phyloP scores from a whole-genome alignment of 2,888 invertebrate species.

The Drosophila picticornis region DNA sequence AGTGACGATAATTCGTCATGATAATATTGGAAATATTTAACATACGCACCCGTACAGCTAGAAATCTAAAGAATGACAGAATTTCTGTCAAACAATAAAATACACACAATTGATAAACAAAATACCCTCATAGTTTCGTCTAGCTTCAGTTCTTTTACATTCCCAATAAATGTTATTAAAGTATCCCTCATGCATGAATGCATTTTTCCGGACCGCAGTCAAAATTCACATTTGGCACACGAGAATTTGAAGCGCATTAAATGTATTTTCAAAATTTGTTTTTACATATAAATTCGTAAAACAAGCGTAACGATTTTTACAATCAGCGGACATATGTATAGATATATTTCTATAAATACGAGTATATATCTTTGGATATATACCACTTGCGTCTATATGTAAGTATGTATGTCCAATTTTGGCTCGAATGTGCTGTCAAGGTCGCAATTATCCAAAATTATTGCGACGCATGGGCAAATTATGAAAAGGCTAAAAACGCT shows the following conservation, averaged over 20 bases:
- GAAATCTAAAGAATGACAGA: not conserved
- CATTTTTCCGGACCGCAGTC: slow-evolving; percentile 29
- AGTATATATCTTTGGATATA: not conserved
- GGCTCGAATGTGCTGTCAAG: not conserved
- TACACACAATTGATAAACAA: not conserved
- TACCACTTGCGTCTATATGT: slow-evolving; percentile 4
- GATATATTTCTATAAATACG: not conserved
- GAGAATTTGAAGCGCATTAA: slow-evolving; percentile 33
- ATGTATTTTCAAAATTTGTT: slow-evolving; percentile 39
- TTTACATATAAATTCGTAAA: slow-evolving; percentile 19
- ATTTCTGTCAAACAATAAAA: not conserved
- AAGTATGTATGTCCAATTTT: not conserved
- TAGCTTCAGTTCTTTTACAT: not conserved
- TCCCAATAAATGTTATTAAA: slow-evolving; percentile 1
- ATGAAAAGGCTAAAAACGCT: not conserved
- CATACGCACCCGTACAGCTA: not conserved
- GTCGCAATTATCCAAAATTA: slow-evolving; percentile 2
- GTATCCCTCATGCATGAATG: slow-evolving; percentile 14
- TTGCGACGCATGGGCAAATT: not conserved
- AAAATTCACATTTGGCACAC: slow-evolving; percentile 33
- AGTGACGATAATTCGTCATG: slow-evolving; percentile 5
- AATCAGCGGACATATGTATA: not conserved
- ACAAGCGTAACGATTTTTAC: slow-evolving; percentile 3
- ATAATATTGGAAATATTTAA: slow-evolving; percentile 3
- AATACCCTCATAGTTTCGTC: not conserved